A percentile compares a stretch with the other conserved stretches of the same genome.
phyloP scores from a whole-genome alignment of 92 coral and sea anemone species.

The Phenganax marumi region DNA sequence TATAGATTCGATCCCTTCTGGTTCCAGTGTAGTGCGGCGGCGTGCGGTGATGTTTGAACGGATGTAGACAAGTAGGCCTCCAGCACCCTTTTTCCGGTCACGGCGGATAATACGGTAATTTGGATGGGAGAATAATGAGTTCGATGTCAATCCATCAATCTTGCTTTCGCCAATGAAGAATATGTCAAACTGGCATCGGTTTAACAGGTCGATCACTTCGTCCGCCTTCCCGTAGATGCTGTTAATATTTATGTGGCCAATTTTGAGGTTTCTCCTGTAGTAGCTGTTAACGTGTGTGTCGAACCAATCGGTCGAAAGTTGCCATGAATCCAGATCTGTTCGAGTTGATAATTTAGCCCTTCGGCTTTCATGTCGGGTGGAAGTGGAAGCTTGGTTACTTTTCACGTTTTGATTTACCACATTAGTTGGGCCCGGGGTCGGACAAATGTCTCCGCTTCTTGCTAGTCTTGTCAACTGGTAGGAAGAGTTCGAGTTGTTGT shows the following conservation, averaged over 20 bases:
- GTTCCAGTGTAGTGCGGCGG: constrained; percentile 51
- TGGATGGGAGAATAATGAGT: constrained; percentile 26
- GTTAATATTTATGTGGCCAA: constrained; percentile 25
- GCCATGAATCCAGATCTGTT: too few relatives aligned
- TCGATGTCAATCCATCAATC: constrained; percentile 1
- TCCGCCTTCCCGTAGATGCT: constrained; percentile 7
- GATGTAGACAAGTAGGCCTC: constrained; percentile 29
- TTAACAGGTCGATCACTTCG: constrained; percentile 11
- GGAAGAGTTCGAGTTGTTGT: too few relatives aligned
- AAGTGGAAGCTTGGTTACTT: too few relatives aligned
- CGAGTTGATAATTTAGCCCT: neutral
- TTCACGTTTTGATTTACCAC: too few relatives aligned
- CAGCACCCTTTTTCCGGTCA: constrained; percentile 44
- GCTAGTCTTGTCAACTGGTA: too few relatives aligned
- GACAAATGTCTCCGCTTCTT: too few relatives aligned
- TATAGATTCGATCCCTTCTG: constrained; percentile 43
- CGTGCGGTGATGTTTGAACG: constrained; percentile 36
- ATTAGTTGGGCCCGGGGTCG: too few relatives aligned
- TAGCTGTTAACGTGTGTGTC: neutral
- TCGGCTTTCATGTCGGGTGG: neutral
- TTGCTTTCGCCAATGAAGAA: constrained; percentile 11
- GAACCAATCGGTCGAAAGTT: constrained; percentile 8
- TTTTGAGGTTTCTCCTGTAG: constrained; percentile 13
- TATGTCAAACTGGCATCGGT: constrained; percentile 2
- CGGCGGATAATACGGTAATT: constrained; percentile 27